Conservation (phyloP, 2,888 invertebrate genomes). For the Malachius bipustulatus region DNA sequence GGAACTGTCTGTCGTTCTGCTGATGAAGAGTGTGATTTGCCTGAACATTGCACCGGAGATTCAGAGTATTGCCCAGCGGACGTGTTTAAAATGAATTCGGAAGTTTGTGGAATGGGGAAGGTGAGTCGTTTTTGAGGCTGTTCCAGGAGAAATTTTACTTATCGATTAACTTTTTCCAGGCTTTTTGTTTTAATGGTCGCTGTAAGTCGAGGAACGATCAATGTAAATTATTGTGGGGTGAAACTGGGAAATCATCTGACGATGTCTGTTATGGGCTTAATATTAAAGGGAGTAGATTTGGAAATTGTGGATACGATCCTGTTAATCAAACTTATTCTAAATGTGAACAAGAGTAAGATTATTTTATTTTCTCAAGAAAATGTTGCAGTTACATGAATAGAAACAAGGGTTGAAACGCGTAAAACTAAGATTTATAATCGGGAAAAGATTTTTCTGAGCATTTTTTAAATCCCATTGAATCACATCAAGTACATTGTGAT, state of each 20-base stretch:
- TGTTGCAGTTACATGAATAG: no score
- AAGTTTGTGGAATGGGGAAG: constrained; percentile 41
- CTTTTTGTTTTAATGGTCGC: constrained; percentile 1
- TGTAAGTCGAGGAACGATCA: neutral
- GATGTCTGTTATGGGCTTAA: neutral
- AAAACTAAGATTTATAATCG: no score
- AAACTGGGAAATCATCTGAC: neutral
- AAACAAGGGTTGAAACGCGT: no score
- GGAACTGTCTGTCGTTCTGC: neutral
- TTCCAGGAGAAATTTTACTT: no score
- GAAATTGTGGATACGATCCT: constrained; percentile 59
- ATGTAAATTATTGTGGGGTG: constrained; percentile 2
- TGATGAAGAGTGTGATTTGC: constrained; percentile 52
- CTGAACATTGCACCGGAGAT: constrained; percentile 56
- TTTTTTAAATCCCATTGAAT: no score
- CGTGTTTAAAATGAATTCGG: constrained; percentile 52
- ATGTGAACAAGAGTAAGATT: no score
- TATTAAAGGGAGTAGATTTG: constrained; percentile 31
- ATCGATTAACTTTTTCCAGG: no score
- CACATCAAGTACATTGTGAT: no score
- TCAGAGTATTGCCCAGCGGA: constrained; percentile 55
- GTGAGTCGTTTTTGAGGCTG: no score
- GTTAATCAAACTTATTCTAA: no score
- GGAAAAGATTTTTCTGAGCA: no score
- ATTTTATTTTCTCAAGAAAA: no score